Evolutionary conservation across 35 echinoderm and acorn worm species (phyloP), one percentile per base, ranked within the genome.

Genomic region (Apostichopus californicus): DNA sequence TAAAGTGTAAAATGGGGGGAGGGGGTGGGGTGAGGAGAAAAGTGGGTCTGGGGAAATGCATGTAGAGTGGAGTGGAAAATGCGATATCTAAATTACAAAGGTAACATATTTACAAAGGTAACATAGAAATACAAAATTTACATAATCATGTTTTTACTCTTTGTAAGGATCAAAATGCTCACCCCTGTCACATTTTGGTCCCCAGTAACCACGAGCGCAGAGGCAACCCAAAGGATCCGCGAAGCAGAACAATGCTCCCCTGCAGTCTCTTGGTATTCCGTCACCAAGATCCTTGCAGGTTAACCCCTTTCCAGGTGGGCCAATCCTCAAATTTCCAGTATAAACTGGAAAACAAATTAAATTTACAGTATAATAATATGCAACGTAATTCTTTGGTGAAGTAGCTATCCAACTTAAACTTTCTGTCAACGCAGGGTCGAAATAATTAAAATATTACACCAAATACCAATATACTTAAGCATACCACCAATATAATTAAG

Each of bases 191-290:
- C 86, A 87, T 64, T 87, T 87, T 24, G 8, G 57, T 23, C 86
- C 86, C 86, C 86, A 87, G 58, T 87, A 87, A 9, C 86, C 86
- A 59, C 86, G 86, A 64, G 86, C 11, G 55, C 86, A 87, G 17
- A 87, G 86, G 25, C 86, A 87, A 20, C 86, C 86, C n/a, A 87
- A 52, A 3, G 86, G 86, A 25, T 87, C 86, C 13, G 15, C n/a
- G 58, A 87, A 87, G n/a, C 86, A 87, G 21, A 87, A 87, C 57
- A 87, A 8, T 8, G 54, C 57, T n/a, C 86, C 86, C 57, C 25
- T 59, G 57, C 86, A 87, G 52, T 87, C 86, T 8, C 11, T 5
- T 2, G 86, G 56, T 87, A 87, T 26, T 5, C 64, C 86, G 7
- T 68, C 52, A 11, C 59, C 57, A 18, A 87, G 57, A 71, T 64